These are phyloP conservation scores for Coregonus ussuriensis DNA, from an alignment of 2,797 vertebrate genomes.

Conservation along the genomic window DNA sequence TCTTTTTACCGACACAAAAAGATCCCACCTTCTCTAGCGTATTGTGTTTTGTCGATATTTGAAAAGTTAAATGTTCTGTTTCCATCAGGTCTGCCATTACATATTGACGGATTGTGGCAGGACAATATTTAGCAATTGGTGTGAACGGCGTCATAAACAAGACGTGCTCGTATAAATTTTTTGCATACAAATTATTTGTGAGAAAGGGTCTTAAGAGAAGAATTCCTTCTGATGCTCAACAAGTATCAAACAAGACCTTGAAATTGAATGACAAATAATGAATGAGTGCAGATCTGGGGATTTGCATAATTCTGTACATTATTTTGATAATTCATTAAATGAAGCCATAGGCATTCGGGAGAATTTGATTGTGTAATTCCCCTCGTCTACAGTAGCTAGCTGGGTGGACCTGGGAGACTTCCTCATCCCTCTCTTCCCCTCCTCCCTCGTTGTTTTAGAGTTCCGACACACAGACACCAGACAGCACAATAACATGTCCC, in stretches of 20 bases:
- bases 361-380: constrained; percentile 33
- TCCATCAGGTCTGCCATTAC: no score
- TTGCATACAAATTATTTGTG: no score
- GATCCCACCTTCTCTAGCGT: no score
- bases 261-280: not conserved
- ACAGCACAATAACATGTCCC: not conserved
- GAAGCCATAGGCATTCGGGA: constrained; percentile 42
- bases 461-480: no score
- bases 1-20: no score
- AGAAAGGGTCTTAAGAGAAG: no score
- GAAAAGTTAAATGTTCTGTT: no score
- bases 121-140: no score
- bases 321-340: constrained; percentile 41
- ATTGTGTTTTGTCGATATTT: no score
- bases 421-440: not conserved
- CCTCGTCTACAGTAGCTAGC: not conserved
- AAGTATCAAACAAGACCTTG: constrained; percentile 1
- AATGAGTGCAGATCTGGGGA: constrained; percentile 23
- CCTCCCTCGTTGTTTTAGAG: not conserved
- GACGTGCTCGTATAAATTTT: not conserved
- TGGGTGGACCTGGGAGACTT: not conserved
- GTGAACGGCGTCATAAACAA: no score
- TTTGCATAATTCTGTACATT: constrained; percentile 46
- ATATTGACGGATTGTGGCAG: no score
- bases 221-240: no score